Evolutionary conservation across 2,797 vertebrate genomes (phyloP), one percentile per base, ranked within the genome.

Genomic region (Novumbra hubbsi): DNA sequence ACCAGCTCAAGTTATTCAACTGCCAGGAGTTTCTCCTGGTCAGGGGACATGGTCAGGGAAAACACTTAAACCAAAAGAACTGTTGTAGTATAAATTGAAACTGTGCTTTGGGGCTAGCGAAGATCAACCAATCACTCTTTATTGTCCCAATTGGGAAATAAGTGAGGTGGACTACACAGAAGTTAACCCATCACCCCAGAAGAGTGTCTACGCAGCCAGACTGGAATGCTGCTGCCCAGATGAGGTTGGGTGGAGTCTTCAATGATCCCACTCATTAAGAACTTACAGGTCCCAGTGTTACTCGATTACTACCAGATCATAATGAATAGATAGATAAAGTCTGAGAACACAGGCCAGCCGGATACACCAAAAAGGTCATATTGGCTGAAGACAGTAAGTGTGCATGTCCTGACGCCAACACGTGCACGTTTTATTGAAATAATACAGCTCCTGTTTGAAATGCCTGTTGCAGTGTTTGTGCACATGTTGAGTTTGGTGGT

Each of bases 41-140:
- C 48, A 71, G 68, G 82, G 68, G 64, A 62, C 72, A 75, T 63
- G 75, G 73, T 78, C 0, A 73, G 80, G 83, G 82, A 85, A 87
- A 75, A 55, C 70, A 32, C 64, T 83, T 80, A 49, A 73, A 8
- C 73, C 77, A 85, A 86, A 72, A 57, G 21, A 74, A 74, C 81
- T 82, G 84, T 2, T 14, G n/a, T 60, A 57, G 19, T 52, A 68
- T 72, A 74, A 79, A 74, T 79, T 73, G 28, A 48, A 27, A 24
- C 3, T 69, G 38, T 27, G 28, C 16, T 28, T 24, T 76, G 65
- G 79, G 75, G 65, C 48, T 30, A 68, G 70, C 76, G 21, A 60
- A 60, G 75, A 12, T 45, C 41, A 12, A 45, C 14, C 41, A 45
- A 45, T 11, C 41, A 11, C 41, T 12, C 41, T 45, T 45, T 45